phyloP scores from a whole-genome alignment of 2,113 vertebrate species.

The Loxodonta africana region DNA sequence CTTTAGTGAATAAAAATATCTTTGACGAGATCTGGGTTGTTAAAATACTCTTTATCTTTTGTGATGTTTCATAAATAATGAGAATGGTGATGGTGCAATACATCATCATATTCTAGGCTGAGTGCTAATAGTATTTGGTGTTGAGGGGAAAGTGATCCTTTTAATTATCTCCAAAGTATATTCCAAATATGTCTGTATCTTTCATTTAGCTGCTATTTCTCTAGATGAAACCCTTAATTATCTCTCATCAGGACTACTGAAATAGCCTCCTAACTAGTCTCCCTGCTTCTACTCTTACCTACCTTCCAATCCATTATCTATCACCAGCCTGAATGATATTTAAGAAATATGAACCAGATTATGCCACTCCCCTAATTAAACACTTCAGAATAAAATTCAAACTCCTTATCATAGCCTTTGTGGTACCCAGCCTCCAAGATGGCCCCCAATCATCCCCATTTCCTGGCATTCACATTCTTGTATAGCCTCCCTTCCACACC shows the following conservation, averaged over 20 bases:
- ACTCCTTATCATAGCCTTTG: background rate
- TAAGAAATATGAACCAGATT: background rate
- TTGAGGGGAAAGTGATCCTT: background rate
- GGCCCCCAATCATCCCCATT: background rate
- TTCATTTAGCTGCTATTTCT: background rate
- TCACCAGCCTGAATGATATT: background rate
- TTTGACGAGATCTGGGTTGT: background rate
- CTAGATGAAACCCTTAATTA: background rate
- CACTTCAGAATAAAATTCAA: background rate
- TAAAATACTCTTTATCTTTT: background rate
- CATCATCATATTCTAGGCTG: background rate
- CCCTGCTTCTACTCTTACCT: background rate
- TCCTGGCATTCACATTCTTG: background rate
- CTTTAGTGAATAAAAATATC: background rate
- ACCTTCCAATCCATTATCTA: background rate
- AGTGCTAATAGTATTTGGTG: background rate
- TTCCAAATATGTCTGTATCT: background rate
- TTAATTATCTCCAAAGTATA: background rate
- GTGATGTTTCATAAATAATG: background rate
- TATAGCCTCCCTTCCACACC: background rate
- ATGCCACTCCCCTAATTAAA: background rate
- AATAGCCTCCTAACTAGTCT: background rate
- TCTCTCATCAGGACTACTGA: background rate
- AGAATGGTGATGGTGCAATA: background rate
- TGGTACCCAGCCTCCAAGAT: background rate